These are phyloP conservation scores for Atractosteus spatula DNA, from an alignment of 2,113 vertebrate species.

Conservation along the genomic window DNA sequence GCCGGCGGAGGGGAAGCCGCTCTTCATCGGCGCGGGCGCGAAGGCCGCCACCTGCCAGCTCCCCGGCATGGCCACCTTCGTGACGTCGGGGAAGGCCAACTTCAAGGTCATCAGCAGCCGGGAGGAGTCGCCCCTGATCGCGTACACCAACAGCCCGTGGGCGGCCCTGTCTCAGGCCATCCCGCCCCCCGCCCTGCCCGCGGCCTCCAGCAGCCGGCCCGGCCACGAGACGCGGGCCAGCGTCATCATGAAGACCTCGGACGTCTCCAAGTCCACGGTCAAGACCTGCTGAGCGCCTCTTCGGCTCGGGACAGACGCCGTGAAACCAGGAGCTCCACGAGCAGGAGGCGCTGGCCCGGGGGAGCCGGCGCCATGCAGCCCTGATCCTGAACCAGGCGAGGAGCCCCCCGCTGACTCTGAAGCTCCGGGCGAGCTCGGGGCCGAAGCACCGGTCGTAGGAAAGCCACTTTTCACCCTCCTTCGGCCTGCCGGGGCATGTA, in stretches of 20 bases:
- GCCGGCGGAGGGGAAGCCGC: conserved; percentile 70
- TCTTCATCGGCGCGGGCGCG: conserved; percentile 69
- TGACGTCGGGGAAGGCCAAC: conserved; percentile 79
- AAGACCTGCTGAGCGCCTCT: conserved; percentile 75
- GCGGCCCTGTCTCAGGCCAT: conserved; percentile 66
- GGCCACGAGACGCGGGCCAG: conserved; percentile 84
- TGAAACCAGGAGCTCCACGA: background rate
- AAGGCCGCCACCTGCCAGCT: conserved; percentile 71
- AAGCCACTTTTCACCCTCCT: background rate
- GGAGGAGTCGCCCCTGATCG: conserved; percentile 68
- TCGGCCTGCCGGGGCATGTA: background rate
- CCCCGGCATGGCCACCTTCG: conserved; percentile 87
- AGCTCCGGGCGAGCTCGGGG: background rate
- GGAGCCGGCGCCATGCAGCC: too few relatives aligned
- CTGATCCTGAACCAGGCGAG: background rate
- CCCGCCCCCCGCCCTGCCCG: background rate
- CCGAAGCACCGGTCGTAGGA: background rate
- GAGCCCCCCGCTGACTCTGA: background rate
- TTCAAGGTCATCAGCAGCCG: conserved; percentile 83
- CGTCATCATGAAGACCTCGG: conserved; percentile 96
- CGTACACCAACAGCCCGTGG: conserved; percentile 77
- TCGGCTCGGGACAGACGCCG: conserved; percentile 1
- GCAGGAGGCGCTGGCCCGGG: too few relatives aligned
- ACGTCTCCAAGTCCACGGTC: conserved; percentile 80
- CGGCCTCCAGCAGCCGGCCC: conserved; percentile 46